phyloP scores from a whole-genome alignment of 2,797 vertebrate species.

The Spheniscus humboldti region DNA sequence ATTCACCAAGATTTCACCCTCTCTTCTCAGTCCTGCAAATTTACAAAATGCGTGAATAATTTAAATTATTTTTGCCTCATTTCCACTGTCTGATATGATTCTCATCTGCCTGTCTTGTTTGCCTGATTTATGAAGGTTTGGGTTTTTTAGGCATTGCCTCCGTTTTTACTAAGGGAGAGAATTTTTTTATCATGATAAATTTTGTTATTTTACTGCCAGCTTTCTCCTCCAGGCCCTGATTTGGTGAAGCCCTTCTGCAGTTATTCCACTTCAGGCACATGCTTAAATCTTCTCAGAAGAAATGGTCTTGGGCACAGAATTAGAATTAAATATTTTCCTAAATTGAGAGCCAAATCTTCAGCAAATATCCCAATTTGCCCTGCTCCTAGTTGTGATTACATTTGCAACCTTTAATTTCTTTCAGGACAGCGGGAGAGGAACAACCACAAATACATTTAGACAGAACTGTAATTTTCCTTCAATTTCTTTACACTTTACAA shows the following conservation, averaged over 20 bases:
- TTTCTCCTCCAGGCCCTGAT: background rate
- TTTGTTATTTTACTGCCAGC: background rate
- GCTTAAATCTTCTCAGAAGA: background rate
- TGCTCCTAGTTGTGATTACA: background rate
- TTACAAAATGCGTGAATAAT: slow-evolving; percentile 17
- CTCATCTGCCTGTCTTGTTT: slow-evolving; percentile 32
- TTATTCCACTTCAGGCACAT: background rate
- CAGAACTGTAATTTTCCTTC: background rate
- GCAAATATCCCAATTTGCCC: background rate
- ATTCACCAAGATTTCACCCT: background rate
- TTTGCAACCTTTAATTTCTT: background rate
- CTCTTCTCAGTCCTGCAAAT: background rate
- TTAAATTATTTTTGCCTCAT: slow-evolving; percentile 42
- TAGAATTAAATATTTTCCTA: background rate
- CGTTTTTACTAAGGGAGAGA: background rate
- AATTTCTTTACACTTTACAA: background rate
- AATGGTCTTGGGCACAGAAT: background rate
- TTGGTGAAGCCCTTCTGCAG: background rate
- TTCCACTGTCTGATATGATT: background rate
- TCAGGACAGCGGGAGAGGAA: background rate
- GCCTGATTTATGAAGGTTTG: slow-evolving; percentile 21
- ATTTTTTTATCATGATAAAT: background rate
- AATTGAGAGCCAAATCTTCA: background rate
- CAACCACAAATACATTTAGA: background rate
- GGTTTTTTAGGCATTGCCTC: background rate